phyloP scores from a whole-genome alignment of 2,888 invertebrate genomes.

The Camponotus fellah region DNA sequence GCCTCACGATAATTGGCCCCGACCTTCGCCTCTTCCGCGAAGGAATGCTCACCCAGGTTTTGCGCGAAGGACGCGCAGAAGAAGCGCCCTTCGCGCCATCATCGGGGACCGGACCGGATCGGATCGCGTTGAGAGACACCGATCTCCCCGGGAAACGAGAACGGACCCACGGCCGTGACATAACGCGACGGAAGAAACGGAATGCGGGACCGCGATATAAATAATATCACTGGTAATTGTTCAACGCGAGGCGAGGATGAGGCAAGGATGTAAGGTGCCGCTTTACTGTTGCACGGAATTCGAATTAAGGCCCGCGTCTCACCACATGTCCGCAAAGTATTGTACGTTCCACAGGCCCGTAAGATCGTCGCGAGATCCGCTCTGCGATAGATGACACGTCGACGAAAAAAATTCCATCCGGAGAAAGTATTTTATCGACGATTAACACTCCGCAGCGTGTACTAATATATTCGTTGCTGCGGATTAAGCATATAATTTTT shows the following conservation, averaged over 20 bases:
- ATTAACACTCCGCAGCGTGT: not conserved
- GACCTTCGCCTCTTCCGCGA: slow-evolving; percentile 84
- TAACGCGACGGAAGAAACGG: slow-evolving; percentile 40
- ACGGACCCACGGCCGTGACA: slow-evolving; percentile 32
- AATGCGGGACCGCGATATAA: slow-evolving; percentile 73
- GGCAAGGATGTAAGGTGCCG: slow-evolving; percentile 67
- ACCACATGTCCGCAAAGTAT: slow-evolving; percentile 4
- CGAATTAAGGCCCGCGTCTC: slow-evolving; percentile 43
- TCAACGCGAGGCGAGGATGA: slow-evolving; percentile 51
- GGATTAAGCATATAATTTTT: not conserved
- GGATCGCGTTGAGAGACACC: not conserved
- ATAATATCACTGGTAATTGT: slow-evolving; percentile 77
- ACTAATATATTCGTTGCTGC: not conserved
- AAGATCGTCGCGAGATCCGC: not conserved
- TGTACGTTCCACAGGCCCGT: not conserved
- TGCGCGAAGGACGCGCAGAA: slow-evolving; percentile 66
- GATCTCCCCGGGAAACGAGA: not conserved
- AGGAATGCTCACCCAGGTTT: slow-evolving; percentile 80
- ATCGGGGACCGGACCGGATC: not conserved
- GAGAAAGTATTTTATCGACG: not conserved
- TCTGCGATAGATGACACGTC: not conserved
- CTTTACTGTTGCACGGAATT: slow-evolving; percentile 61
- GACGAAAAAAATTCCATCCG: not conserved
- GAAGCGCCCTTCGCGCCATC: slow-evolving; percentile 26
- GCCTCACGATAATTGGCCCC: slow-evolving; percentile 82